Base-by-base conservation (phyloP, 2,888 invertebrate species). In the Euphydryas editha region DNA sequence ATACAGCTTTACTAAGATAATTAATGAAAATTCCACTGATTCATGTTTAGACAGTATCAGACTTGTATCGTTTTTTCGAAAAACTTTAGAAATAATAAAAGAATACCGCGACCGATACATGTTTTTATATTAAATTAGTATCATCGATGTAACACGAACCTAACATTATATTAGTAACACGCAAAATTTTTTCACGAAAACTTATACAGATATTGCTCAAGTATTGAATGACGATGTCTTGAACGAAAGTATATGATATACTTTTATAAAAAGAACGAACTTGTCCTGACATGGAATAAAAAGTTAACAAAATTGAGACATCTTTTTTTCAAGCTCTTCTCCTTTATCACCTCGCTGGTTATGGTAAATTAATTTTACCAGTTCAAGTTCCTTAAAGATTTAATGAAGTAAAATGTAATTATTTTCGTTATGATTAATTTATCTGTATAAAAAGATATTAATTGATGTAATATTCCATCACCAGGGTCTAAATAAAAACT, bases 61-160 rank as follows among this genome's bases (percentile, higher is more conserved):
- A 10, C 39, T 11, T 15, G 11, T 13, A 39, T 39, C 3, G 11
- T 15, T 15, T 39, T 39, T 39, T 36, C 11, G 6, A 44, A 44
- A n/a, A 15, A n/a, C n/a, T 3, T 44, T n/a, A 44, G 4, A 44
- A 13, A 44, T n/a, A n/a, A 44, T n/a, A n/a, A 15, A 21, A 24
- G 15, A 7, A 51, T 15, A n/a, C 15, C 21, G 21, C 49, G 49
- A 51, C 15, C n/a, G 24, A 21, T 21, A 15, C 24, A 24, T 24
- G 49, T 51, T 51, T 51, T 51, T 51, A 51, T 24, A 24, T 21
- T 24, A 21, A 51, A 51, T 51, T 51, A 51, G n/a, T 24, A 51
- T 6, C 24, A 7, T 20, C 13, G 20, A 20, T 21, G 24, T 51
- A 51, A 51, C 24, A 6, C 7, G 49, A 51, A 3, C 15, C 49